Base-by-base conservation (phyloP, 2,113 vertebrate species). In the Oreotragus oreotragus region DNA sequence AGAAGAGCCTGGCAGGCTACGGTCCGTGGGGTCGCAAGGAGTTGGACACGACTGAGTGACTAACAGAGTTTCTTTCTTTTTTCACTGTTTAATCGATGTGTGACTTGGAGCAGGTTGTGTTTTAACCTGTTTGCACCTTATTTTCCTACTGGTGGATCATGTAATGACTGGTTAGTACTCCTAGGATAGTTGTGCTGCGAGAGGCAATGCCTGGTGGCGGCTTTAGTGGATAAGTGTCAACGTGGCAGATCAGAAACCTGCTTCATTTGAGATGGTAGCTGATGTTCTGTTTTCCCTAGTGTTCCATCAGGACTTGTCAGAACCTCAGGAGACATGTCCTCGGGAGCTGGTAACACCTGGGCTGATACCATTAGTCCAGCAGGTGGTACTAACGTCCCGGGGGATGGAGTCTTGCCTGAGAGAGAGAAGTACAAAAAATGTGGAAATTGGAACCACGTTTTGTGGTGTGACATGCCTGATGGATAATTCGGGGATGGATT, bases 221-320 rank as follows among this genome's bases (percentile, higher is more conserved):
- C 8, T 2, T n/a, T 5, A 2, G 23, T 27, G 27, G 5, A 1
- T 25, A 15, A 2, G 5, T 45, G 3, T 3, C 4, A 19, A 0
- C 4, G 1, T 13, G n/a, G 28, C 8, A 4, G 92, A n/a, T 58
- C 25, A 39, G 45, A 66, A 36, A 16, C 33, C 43, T 16, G 28
- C 88, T 73, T 57, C 49, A 36, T 36, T 39, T 1, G 16, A 25
- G 23, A 66, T 5, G 49, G n/a, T 28, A 10, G n/a, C 6, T 2
- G 28, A 3, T 21, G 30, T 79, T n/a, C 55, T n/a, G 73, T 73
- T n/a, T 97, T 19, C 27, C 86, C 16, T 66, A 15, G 58, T 60
- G 45, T 57, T 36, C 58, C 17, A 21, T 3, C 28, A 21, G 36
- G 10, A 51, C 25, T 23, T 16, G 83, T 79, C 30, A 7, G 76